Evolutionary conservation across 2,888 invertebrate genomes (phyloP), one percentile per base, ranked within the genome.

Genomic region (Tubulanus polymorphus): DNA sequence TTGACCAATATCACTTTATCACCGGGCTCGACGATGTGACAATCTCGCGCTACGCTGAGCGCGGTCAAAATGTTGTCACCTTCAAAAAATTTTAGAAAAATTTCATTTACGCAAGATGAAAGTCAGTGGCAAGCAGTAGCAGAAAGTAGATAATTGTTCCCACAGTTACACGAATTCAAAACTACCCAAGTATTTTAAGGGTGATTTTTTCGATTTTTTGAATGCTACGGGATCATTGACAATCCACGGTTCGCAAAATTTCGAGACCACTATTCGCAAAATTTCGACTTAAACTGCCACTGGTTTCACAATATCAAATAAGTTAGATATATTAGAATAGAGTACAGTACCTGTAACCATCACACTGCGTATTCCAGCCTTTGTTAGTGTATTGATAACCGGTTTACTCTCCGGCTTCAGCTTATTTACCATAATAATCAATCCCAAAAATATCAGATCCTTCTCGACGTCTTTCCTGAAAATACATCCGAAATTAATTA

Each of bases 351-450:
- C 96, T 32, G 97, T 99, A 5, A 97, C 91, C 97, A 99, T 99
- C n/a, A 95, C 86, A 2, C 90, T 89, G n/a, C 81, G 72, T 30
- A 99, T 91, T 66, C 88, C 85, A 0, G 99, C 97, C 10, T 88
- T 84, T 63, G 87, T 88, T 51, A 97, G 81, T 48, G 67, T 60
- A 10, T 87, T 79, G 52, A 97, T 90, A 50, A 93, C 88, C 1
- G 87, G 87, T 0, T 87, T 85, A 0, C 94, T 93, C 68, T 93
- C 90, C 0, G 88, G 86, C 74, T 97, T 97, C 53, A 99, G 81
- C 0, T 93, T 85, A 80, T 99, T 99, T 79, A 99, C 97, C 82
- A 99, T 84, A 8, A 99, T 87, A 12, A 99, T 88, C 63, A 99
- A 85, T 0, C 94, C 94, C 3, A 93, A 80, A 74, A 92, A 91